A percentile compares a stretch with the other conserved stretches of the same genome.
Evolutionary conservation across 2,797 vertebrate genomes (phyloP).

Genomic region (Sebastes taczanowskii): DNA sequence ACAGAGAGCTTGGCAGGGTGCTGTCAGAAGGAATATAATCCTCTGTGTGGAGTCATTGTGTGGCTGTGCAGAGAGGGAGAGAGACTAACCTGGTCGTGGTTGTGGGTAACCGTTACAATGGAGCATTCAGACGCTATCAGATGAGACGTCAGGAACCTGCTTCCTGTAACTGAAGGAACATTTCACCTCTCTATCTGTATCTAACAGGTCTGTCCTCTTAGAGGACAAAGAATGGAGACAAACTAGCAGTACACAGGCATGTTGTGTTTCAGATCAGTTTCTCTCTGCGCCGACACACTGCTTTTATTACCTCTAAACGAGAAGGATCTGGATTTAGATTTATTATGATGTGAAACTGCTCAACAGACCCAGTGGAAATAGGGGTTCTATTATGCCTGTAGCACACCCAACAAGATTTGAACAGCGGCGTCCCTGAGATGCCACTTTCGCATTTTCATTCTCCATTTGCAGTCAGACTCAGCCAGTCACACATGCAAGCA

Average conservation of each 20-base stretch:
- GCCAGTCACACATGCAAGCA: constrained; percentile 14
- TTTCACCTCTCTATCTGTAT: constrained; percentile 52
- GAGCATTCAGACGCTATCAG: constrained; percentile 68
- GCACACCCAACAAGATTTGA: constrained; percentile 37
- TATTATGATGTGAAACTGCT: constrained; percentile 17
- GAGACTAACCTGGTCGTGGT: constrained; percentile 46
- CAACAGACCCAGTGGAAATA: constrained; percentile 15
- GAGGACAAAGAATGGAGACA: constrained; percentile 34
- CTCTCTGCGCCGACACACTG: neutral
- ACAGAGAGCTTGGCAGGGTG: constrained; percentile 50
- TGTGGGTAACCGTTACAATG: constrained; percentile 50
- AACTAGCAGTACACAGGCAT: neutral
- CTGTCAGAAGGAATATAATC: constrained; percentile 64
- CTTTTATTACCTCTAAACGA: constrained; percentile 27
- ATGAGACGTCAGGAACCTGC: constrained; percentile 55
- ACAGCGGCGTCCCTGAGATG: constrained; percentile 24
- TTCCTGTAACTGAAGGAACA: constrained; percentile 60
- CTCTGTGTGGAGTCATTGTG: constrained; percentile 59
- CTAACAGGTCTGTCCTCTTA: constrained; percentile 14
- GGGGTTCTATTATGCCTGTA: constrained; percentile 17
- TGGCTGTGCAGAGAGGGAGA: constrained; percentile 21
- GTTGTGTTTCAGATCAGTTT: constrained; percentile 6
- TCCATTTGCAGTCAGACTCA: constrained; percentile 36
- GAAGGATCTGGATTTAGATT: constrained; percentile 7
- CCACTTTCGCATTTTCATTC: constrained; percentile 36